A percentile compares a stretch with the other conserved stretches of the same genome.
Evolutionary conservation across 1,140 invertebrate genomes (phyloP).

Genomic region (Drosophila biarmipes): DNA sequence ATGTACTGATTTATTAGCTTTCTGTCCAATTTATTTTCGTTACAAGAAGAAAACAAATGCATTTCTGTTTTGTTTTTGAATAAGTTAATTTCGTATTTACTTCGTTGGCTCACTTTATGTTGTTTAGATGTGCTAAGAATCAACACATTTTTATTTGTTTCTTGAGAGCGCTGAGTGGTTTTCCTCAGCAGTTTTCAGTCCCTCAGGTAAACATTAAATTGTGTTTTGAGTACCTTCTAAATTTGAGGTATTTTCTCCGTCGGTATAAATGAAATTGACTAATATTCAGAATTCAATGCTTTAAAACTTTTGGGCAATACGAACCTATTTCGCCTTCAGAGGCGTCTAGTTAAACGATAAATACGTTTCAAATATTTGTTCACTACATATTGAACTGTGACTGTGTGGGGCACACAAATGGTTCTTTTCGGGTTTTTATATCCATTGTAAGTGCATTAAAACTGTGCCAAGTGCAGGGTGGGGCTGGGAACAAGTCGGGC

Average conservation of each 20-base stretch:
- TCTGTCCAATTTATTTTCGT: slow-evolving; percentile 3
- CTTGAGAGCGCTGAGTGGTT: background rate
- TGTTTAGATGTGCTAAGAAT: background rate
- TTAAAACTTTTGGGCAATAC: background rate
- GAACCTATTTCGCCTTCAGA: too few relatives aligned
- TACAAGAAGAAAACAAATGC: slow-evolving; percentile 6
- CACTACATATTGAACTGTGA: too few relatives aligned
- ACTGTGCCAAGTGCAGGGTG: slow-evolving; percentile 24
- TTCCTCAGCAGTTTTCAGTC: background rate
- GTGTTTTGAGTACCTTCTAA: background rate
- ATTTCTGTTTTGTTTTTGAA: slow-evolving; percentile 12
- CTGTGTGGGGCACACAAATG: background rate
- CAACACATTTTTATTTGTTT: background rate
- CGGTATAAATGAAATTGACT: background rate
- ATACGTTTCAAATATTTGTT: too few relatives aligned
- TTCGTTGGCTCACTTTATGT: background rate
- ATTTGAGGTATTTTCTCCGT: background rate
- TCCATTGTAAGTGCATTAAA: slow-evolving; percentile 43
- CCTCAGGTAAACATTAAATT: background rate
- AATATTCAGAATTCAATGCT: background rate
- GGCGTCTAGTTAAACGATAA: too few relatives aligned
- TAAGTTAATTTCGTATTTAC: slow-evolving; percentile 6
- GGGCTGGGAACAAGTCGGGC: slow-evolving; percentile 30
- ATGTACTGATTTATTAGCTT: background rate
- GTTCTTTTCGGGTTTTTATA: background rate